phyloP scores from a whole-genome alignment of 1,140 invertebrate species.

The Lepidostoma basale region DNA sequence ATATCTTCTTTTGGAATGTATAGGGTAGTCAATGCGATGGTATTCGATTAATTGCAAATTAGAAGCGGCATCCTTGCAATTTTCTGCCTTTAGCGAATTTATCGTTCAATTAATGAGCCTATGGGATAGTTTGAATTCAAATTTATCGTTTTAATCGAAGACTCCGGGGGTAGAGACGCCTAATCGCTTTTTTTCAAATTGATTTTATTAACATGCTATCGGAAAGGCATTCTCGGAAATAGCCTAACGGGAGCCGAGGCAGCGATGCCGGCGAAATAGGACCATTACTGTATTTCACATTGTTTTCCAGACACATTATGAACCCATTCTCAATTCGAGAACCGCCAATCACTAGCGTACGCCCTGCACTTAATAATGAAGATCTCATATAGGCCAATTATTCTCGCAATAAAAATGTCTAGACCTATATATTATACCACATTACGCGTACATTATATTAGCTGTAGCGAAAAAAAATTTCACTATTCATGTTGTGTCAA shows the following conservation, averaged over 20 bases:
- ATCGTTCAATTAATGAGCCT: constrained; percentile 25
- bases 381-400: no score
- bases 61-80: constrained; percentile 23
- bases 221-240: constrained; percentile 16
- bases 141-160: constrained; percentile 27
- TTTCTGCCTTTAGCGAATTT: constrained; percentile 20
- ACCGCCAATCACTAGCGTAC: no score
- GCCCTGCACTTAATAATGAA: no score
- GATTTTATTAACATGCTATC: constrained; percentile 24
- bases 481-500: no score
- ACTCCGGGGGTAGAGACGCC: not conserved
- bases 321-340: not conserved
- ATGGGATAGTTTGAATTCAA: constrained; percentile 25
- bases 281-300: constrained; percentile 9
- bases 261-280: not conserved
- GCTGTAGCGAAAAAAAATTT: no score
- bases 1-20: no score
- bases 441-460: no score
- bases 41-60: not conserved
- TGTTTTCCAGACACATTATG: constrained; percentile 11
- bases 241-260: not conserved
- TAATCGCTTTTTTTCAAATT: constrained; percentile 29
- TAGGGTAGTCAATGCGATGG: no score
- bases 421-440: no score
- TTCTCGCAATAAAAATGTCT: no score